These are phyloP conservation scores for Amphipyra berbera DNA, from an alignment of 2,888 invertebrate genomes.

Conservation along the genomic window DNA sequence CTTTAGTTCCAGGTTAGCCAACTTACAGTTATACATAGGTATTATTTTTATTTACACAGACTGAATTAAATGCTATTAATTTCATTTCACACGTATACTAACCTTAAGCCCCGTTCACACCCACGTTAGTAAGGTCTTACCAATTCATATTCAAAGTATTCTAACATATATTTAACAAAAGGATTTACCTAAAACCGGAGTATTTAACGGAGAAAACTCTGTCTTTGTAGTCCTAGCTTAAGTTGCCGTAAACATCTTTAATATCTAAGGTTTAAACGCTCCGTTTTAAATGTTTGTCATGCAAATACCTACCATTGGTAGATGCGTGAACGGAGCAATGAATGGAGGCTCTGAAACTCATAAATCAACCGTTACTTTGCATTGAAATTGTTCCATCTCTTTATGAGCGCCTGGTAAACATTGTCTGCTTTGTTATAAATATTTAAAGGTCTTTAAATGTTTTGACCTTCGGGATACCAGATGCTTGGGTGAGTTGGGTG, in stretches of 20 bases:
- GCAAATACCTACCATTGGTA: slow-evolving; percentile 65
- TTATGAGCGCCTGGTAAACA: slow-evolving; percentile 41
- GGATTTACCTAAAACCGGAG: slow-evolving; percentile 35
- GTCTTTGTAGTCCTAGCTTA: slow-evolving; percentile 39
- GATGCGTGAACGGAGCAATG: slow-evolving; percentile 63
- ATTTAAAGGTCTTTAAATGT: slow-evolving; percentile 36
- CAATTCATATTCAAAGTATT: slow-evolving; percentile 26
- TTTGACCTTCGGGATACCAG: slow-evolving; percentile 13
- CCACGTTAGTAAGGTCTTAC: slow-evolving; percentile 9
- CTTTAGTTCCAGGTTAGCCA: no score
- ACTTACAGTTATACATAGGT: no score
- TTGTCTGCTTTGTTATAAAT: slow-evolving; percentile 30
- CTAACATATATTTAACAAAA: slow-evolving; percentile 24
- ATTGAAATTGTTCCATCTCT: slow-evolving; percentile 58
- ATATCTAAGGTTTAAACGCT: slow-evolving; percentile 57
- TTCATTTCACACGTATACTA: not conserved
- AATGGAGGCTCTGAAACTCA: slow-evolving; percentile 55
- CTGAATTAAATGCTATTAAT: not conserved
- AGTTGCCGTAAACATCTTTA: slow-evolving; percentile 56
- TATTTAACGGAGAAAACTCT: slow-evolving; percentile 41
- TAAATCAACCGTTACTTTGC: slow-evolving; percentile 64
- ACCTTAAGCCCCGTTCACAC: slow-evolving; percentile 9
- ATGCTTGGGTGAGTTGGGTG: not conserved
- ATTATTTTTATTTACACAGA: not conserved
- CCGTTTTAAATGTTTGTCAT: slow-evolving; percentile 69